A percentile compares a stretch with the other conserved stretches of the same genome.
Evolutionary conservation across 1,140 invertebrate species (phyloP).

Genomic region (Formica exsecta): DNA sequence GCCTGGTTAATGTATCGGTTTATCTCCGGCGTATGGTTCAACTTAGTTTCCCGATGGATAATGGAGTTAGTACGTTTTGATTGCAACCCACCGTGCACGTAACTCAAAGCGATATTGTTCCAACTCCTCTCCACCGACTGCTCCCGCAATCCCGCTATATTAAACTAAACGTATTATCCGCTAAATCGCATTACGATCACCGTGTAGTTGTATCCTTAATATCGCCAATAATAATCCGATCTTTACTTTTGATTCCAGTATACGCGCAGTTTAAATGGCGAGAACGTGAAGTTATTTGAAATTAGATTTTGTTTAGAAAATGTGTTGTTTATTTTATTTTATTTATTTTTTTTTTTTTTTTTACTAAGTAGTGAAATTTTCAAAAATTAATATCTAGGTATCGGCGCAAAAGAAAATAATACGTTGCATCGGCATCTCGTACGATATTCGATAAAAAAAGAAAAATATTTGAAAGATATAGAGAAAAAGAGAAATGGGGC

Average conservation of each 20-base stretch:
- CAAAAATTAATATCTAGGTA: background rate
- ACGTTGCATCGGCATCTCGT: too few relatives aligned
- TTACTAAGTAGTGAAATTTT: background rate
- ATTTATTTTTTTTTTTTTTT: too few relatives aligned
- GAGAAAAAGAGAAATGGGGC: background rate
- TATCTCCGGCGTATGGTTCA: slow-evolving; percentile 48
- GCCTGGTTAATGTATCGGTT: slow-evolving; percentile 50
- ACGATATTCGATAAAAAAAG: too few relatives aligned
- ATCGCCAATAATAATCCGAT: background rate
- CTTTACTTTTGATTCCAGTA: background rate
- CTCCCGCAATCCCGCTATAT: slow-evolving; percentile 25
- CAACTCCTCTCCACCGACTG: slow-evolving; percentile 28
- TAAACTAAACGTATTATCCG: slow-evolving; percentile 44
- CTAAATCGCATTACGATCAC: slow-evolving; percentile 49
- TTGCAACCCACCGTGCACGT: slow-evolving; percentile 50
- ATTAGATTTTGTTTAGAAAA: too few relatives aligned
- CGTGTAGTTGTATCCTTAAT: background rate
- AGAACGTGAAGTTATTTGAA: background rate
- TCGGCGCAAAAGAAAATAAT: too few relatives aligned
- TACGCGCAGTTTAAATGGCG: background rate
- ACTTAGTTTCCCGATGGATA: slow-evolving; percentile 57
- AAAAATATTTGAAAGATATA: slow-evolving; percentile 18
- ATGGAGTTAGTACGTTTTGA: slow-evolving; percentile 59
- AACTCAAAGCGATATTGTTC: slow-evolving; percentile 61
- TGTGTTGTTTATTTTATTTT: too few relatives aligned